Conservation (phyloP, 2,797 vertebrate genomes). For the Pampus argenteus region DNA sequence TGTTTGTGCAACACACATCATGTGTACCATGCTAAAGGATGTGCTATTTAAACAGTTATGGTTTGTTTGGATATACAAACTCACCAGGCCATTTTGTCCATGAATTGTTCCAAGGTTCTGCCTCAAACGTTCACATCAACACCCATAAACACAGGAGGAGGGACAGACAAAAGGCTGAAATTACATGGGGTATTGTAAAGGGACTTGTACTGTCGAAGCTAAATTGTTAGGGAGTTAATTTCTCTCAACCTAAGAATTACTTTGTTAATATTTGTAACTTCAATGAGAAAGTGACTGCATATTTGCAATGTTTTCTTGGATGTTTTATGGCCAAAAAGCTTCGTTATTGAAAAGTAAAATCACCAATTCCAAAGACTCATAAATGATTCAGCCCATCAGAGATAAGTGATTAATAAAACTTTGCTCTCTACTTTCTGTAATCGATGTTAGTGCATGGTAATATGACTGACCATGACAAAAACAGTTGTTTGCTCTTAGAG, state of each 20-base stretch:
- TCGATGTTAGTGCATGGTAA: too few species aligned
- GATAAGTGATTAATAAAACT: conserved; percentile 28
- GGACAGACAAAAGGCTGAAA: conserved; percentile 59
- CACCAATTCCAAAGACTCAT: background rate
- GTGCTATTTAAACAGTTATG: conserved; percentile 80
- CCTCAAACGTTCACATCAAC: conserved; percentile 75
- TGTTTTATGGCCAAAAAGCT: background rate
- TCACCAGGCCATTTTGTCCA: conserved; percentile 59
- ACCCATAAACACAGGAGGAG: conserved; percentile 81
- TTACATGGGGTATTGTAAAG: conserved; percentile 25
- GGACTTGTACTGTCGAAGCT: conserved; percentile 3
- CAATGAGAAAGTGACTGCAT: background rate
- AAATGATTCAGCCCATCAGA: conserved; percentile 27
- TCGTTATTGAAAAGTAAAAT: conserved; percentile 9
- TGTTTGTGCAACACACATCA: conserved; percentile 61
- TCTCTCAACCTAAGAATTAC: background rate
- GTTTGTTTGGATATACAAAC: conserved; percentile 77
- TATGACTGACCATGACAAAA: conserved; percentile 21
- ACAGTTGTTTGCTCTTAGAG: conserved; percentile 12
- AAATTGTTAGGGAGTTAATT: conserved; percentile 11
- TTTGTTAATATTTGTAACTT: background rate
- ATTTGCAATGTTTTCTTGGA: background rate
- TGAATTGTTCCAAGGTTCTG: conserved; percentile 71
- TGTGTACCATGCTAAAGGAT: conserved; percentile 72
- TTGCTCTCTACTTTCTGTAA: conserved; percentile 2